These are phyloP conservation scores for Mesocricetus auratus DNA, from an alignment of 2,113 vertebrate genomes.

Conservation along the genomic window DNA sequence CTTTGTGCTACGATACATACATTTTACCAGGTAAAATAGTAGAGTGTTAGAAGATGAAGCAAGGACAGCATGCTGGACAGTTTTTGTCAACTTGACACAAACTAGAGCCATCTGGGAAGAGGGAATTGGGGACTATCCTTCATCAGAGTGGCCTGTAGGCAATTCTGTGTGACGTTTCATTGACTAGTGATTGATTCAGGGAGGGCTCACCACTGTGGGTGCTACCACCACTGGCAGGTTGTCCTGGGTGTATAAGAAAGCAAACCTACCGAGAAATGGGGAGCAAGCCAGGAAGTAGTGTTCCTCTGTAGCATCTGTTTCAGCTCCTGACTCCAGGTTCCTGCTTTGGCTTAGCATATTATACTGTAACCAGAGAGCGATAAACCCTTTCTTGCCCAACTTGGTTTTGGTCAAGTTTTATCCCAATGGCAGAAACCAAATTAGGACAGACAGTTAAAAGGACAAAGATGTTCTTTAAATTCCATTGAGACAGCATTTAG, in stretches of 20 bases:
- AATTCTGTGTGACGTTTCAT: not conserved
- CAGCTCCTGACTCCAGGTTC: not conserved
- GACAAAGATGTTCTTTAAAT: not conserved
- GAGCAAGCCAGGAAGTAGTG: not conserved
- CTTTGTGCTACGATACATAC: not conserved
- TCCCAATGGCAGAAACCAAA: not conserved
- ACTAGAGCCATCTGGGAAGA: not conserved
- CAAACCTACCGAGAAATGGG: not conserved
- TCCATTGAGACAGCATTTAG: not conserved
- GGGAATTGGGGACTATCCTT: not conserved
- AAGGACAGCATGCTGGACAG: not conserved
- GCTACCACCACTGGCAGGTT: too few species aligned
- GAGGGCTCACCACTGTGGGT: not conserved
- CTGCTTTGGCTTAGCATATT: not conserved
- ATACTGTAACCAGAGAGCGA: not conserved
- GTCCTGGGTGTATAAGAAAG: not conserved
- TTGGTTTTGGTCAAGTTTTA: not conserved
- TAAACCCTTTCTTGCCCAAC: too few species aligned
- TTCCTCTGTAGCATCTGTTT: not conserved
- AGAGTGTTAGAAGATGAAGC: not conserved
- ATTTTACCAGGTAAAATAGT: slow-evolving; percentile 21
- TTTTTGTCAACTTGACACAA: not conserved
- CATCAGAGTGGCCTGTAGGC: not conserved
- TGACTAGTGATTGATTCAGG: not conserved
- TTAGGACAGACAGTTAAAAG: not conserved